phyloP scores from a whole-genome alignment of 2,797 vertebrate species.

The Pelobates cultripes region DNA sequence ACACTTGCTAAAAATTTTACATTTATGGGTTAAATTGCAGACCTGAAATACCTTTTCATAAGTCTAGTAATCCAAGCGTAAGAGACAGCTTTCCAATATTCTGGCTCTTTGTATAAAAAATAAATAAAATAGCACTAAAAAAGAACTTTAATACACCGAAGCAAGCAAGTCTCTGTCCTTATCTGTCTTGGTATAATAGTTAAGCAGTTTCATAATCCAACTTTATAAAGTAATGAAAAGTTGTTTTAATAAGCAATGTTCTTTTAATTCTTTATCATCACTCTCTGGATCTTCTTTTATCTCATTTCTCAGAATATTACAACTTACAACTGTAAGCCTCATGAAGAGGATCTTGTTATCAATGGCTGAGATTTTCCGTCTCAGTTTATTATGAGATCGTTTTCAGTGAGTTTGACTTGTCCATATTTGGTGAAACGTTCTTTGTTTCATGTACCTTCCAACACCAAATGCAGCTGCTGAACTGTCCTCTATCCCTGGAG shows the following conservation, averaged over 20 bases:
- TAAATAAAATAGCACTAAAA: no score
- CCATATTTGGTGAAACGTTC: constrained; percentile 42
- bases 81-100: no score
- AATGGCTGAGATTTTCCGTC: constrained; percentile 18
- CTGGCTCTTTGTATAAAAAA: no score
- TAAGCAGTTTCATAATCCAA: not conserved
- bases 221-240: not conserved
- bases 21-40: no score
- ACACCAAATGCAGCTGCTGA: constrained; percentile 23
- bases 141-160: no score
- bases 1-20: no score
- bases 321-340: constrained; percentile 4
- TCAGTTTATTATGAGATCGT: constrained; percentile 17
- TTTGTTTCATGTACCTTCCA: constrained; percentile 22
- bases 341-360: constrained; percentile 24
- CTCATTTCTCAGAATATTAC: constrained; percentile 12
- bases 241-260: not conserved
- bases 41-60: no score
- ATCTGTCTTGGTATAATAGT: no score
- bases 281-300: constrained; percentile 6
- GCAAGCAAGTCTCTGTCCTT: no score
- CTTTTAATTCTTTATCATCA: not conserved
- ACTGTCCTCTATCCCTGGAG: not conserved
- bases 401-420: constrained; percentile 17
- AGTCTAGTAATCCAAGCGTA: no score